Evolutionary conservation across 2,113 vertebrate species (phyloP), one percentile per base, ranked within the genome.

Genomic region (Hystrix cristata): DNA sequence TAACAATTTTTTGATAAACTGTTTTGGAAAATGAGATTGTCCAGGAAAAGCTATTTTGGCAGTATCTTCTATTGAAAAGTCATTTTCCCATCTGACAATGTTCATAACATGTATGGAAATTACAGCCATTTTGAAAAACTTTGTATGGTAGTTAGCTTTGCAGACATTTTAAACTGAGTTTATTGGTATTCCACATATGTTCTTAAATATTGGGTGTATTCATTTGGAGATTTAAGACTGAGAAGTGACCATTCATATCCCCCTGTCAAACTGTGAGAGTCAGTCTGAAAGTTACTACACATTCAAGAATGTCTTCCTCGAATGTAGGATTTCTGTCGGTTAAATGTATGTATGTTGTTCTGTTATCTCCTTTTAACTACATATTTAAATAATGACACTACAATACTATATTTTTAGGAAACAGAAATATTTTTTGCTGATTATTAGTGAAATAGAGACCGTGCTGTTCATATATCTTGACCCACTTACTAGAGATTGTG

Each of bases 1-100:
- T 23, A 93, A 76, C 86, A 85, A 11, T 43, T 96, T 95, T 97
- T 92, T 97, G 97, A 92, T 96, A 76, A 96, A 74, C 0, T 11
- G n/a, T 80, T 95, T 94, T 96, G 95, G 85, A 95, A 97, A 96
- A 97, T 90, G 72, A 97, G 91, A 92, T 94, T 97, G 59, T 97
- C 83, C 95, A 98, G 92, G 96, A 94, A 98, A 98, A 98, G 96
- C 80, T 46, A 27, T 7, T 87, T 98, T 97, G 92, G 87, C 91
- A 93, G 12, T 93, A 76, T 96, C 96, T 93, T 82, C 23, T 71
- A 8, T 16, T 96, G 57, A 84, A 95, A 98, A 98, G 67, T 60
- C 72, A 81, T 95, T 98, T 98, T 90, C 98, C 94, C 74, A 90
- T 96, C 90, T 83, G 84, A 96, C 65, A 71, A 53, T 10, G 98